Conservation (phyloP, 1,140 invertebrate species). For the Papilio machaon region DNA sequence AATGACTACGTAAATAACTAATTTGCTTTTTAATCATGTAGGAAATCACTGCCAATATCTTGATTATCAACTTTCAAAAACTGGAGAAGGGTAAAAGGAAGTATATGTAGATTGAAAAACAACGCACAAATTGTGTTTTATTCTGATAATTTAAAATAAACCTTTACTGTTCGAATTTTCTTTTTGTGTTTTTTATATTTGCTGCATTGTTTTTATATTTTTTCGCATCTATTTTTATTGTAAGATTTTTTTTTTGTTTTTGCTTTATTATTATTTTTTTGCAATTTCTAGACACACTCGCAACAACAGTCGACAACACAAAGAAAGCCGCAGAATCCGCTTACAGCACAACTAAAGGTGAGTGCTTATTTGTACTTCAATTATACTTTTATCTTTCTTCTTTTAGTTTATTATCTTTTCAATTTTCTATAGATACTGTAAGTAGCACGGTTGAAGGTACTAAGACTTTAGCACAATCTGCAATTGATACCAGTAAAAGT, state of each 20-base stretch:
- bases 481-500: slow-evolving; percentile 49
- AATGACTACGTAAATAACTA: slow-evolving; percentile 20
- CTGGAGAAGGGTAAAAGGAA: neutral
- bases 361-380: slow-evolving; percentile 16
- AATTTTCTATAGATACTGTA: slow-evolving; percentile 48
- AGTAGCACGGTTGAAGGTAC: slow-evolving; percentile 48
- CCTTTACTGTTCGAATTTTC: too few species aligned
- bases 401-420: slow-evolving; percentile 21
- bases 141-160: too few species aligned
- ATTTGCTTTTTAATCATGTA: slow-evolving; percentile 13
- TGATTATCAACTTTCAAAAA: neutral
- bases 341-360: slow-evolving; percentile 64
- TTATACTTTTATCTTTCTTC: neutral
- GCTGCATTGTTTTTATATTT: neutral
- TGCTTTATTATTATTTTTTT: slow-evolving; percentile 46
- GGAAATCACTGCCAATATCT: neutral
- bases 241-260: slow-evolving; percentile 37
- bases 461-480: slow-evolving; percentile 46
- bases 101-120: neutral
- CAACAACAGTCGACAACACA: slow-evolving; percentile 71
- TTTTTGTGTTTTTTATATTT: neutral
- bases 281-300: slow-evolving; percentile 66
- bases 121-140: too few species aligned
- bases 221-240: neutral
- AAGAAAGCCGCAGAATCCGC: slow-evolving; percentile 72